Evolutionary conservation across 1,140 invertebrate species (phyloP).

Genomic region (Chionoecetes opilio): DNA sequence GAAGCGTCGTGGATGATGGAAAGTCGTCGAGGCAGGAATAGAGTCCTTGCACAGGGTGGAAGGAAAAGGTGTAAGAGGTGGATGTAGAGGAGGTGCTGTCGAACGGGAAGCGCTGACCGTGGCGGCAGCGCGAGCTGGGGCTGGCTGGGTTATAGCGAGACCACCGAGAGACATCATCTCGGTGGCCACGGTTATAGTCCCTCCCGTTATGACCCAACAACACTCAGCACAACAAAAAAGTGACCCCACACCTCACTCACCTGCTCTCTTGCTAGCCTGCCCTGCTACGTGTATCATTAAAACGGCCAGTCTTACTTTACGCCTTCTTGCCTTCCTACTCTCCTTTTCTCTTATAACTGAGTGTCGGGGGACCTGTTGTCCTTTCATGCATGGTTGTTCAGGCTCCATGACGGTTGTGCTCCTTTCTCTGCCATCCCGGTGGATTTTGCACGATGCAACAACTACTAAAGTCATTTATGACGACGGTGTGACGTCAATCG

Average conservation of each 20-base stretch:
- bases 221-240: neutral
- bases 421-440: too few species aligned
- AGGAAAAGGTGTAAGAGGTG: too few species aligned
- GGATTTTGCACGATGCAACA: too few species aligned
- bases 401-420: too few species aligned
- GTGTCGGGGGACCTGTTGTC: too few species aligned
- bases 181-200: too few species aligned
- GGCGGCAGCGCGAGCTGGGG: neutral
- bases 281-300: neutral
- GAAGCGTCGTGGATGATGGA: too few species aligned
- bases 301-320: too few species aligned
- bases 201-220: neutral
- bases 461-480: neutral
- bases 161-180: too few species aligned
- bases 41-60: too few species aligned
- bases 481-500: neutral
- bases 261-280: neutral
- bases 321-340: neutral
- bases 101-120: conserved; percentile 4
- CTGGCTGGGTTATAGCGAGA: neutral
- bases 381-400: neutral
- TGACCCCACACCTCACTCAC: neutral
- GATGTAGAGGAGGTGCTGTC: neutral
- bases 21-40: too few species aligned
- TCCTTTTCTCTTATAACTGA: too few species aligned